phyloP scores from a whole-genome alignment of 2,888 invertebrate genomes.

The Platycnemis pennipes region DNA sequence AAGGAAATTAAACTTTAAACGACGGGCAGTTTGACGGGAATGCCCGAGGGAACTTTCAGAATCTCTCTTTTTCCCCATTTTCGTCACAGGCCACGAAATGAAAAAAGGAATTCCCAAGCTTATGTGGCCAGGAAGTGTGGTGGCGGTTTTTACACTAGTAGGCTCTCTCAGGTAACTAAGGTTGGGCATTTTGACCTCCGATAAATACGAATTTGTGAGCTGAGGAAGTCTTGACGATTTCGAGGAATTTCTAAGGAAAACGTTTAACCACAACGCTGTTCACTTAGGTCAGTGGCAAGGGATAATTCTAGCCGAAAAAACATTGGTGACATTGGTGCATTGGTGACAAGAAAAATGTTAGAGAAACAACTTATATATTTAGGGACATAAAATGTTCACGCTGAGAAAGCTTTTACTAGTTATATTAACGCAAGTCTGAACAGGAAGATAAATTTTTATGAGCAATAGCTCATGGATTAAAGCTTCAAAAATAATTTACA shows the following conservation, averaged over 20 bases:
- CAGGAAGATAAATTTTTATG: too few species aligned
- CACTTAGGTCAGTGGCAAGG: not conserved
- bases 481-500: too few species aligned
- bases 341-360: too few species aligned
- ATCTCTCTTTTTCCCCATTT: not conserved
- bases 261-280: not conserved
- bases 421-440: too few species aligned
- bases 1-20: not conserved
- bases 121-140: not conserved
- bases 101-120: not conserved
- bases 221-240: not conserved
- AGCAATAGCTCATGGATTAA: too few species aligned
- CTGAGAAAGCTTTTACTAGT: too few species aligned
- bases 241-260: not conserved
- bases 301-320: too few species aligned
- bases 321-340: too few species aligned
- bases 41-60: not conserved
- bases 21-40: not conserved
- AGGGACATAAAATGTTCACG: too few species aligned
- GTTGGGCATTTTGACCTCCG: not conserved
- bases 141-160: not conserved
- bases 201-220: not conserved
- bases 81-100: not conserved
- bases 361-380: too few species aligned
- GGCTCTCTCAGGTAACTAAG: not conserved